These are phyloP conservation scores for Rostratula benghalensis DNA, from an alignment of 2,113 vertebrate genomes.

Conservation along the genomic window DNA sequence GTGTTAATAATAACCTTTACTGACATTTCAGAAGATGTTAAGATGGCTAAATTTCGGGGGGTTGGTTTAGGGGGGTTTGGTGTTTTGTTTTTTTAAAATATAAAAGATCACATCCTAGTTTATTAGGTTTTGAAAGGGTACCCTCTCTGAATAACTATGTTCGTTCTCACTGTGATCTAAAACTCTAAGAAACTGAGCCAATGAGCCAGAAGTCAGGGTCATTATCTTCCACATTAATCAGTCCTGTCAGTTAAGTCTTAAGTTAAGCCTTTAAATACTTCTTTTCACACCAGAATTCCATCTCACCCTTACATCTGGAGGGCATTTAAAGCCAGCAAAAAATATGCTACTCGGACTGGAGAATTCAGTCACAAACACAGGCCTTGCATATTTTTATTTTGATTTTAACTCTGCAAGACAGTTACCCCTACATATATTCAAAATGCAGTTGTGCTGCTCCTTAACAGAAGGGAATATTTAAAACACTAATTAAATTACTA, in stretches of 20 bases:
- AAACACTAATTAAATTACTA: background rate
- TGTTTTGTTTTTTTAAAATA: background rate
- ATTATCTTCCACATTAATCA: slow-evolving; percentile 52
- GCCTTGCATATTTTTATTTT: background rate
- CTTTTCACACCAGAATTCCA: slow-evolving; percentile 67
- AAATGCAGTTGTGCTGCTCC: background rate
- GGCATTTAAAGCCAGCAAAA: background rate
- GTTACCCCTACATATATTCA: background rate
- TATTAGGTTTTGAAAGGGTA: background rate
- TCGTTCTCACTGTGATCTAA: slow-evolving; percentile 33
- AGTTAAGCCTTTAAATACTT: slow-evolving; percentile 67
- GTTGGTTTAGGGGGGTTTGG: background rate
- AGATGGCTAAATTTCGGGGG: background rate
- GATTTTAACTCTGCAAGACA: background rate
- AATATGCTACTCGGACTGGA: background rate
- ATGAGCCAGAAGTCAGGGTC: slow-evolving; percentile 50
- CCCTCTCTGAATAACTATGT: background rate
- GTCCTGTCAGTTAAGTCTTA: slow-evolving; percentile 56
- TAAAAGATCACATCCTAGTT: background rate
- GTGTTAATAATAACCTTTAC: background rate
- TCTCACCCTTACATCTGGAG: slow-evolving; percentile 4
- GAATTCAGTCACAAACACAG: background rate
- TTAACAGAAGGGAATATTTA: background rate
- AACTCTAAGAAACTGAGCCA: slow-evolving; percentile 49
- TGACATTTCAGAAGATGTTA: background rate